phyloP scores from a whole-genome alignment of 2,797 vertebrate species.

The Rhinichthys osculus region DNA sequence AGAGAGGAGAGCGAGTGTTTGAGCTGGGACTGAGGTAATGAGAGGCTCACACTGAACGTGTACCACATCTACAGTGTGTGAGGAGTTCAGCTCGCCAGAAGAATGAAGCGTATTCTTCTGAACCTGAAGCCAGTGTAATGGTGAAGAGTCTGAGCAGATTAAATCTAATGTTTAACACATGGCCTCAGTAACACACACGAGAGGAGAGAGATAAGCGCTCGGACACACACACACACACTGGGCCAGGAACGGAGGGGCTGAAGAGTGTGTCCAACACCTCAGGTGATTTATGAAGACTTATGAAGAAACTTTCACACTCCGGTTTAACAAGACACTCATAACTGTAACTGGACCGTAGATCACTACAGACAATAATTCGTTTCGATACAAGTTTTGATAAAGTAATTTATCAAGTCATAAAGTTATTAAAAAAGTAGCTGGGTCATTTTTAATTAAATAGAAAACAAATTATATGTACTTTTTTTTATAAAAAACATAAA shows the following conservation, averaged over 20 bases:
- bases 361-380: too few relatives aligned
- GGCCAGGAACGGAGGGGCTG: too few relatives aligned
- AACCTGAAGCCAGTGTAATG: constrained; percentile 33
- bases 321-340: too few relatives aligned
- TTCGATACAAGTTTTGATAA: too few relatives aligned
- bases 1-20: constrained; percentile 47
- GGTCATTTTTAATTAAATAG: too few relatives aligned
- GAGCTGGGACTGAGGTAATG: constrained; percentile 39
- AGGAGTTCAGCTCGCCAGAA: constrained; percentile 44
- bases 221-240: too few relatives aligned
- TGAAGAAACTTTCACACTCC: neutral
- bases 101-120: constrained; percentile 15
- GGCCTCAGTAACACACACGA: constrained; percentile 31
- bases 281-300: neutral
- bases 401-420: too few relatives aligned
- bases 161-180: constrained; percentile 58
- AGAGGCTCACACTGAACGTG: constrained; percentile 32
- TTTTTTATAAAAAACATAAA: too few relatives aligned
- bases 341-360: too few relatives aligned
- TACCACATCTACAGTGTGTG: constrained; percentile 25
- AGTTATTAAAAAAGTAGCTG: too few relatives aligned
- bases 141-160: constrained; percentile 38
- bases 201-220: constrained; percentile 25
- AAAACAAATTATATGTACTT: too few relatives aligned
- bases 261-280: too few relatives aligned